phyloP scores from a whole-genome alignment of 2,113 vertebrate species.

The Haemorhous mexicanus region DNA sequence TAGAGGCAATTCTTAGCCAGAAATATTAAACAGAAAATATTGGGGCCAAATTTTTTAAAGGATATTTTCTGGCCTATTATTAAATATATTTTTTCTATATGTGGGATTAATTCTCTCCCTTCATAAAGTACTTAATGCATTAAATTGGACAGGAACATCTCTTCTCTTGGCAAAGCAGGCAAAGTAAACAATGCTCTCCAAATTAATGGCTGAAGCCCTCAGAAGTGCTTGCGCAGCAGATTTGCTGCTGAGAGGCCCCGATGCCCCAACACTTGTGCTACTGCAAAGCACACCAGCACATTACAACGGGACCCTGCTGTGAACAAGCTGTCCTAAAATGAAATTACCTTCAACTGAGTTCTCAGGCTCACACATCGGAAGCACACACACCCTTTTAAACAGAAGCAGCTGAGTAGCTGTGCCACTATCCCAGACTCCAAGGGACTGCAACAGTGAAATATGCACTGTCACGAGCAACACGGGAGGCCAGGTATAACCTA shows the following conservation, averaged over 20 bases:
- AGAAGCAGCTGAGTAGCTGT: neutral
- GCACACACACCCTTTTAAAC: neutral
- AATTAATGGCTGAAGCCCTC: neutral
- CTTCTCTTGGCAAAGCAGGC: neutral
- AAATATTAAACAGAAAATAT: neutral
- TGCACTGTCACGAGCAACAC: accelerated
- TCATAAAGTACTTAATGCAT: neutral
- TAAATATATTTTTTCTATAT: neutral
- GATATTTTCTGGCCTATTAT: neutral
- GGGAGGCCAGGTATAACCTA: neutral
- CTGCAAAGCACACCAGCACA: neutral
- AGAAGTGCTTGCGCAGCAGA: neutral
- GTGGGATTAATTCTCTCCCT: neutral
- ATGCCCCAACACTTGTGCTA: neutral
- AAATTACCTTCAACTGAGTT: neutral
- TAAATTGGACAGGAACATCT: neutral
- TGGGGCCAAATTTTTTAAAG: neutral
- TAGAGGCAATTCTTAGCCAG: neutral
- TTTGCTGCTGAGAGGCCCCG: neutral
- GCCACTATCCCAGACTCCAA: neutral
- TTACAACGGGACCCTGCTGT: neutral
- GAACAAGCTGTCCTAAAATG: accelerated
- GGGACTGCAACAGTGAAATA: neutral
- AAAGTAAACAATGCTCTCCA: neutral
- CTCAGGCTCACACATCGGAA: neutral